These are phyloP conservation scores for Halisarca cf. caerulea DNA, from an alignment of 37 sponge, comb jelly and placozoan species.

Conservation along the genomic window DNA sequence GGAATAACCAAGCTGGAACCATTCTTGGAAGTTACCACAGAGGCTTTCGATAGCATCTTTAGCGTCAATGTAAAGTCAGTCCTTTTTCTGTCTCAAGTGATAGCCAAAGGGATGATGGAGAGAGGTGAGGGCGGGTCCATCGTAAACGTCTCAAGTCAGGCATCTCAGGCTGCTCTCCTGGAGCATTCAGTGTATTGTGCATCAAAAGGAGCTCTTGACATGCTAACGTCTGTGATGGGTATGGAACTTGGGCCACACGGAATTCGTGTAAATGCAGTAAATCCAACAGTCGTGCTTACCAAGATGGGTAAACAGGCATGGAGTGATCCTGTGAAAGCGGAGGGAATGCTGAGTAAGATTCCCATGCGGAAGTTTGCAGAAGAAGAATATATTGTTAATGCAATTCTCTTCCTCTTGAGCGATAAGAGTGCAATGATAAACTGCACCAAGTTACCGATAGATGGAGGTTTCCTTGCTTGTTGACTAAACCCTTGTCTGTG, in stretches of 20 bases:
- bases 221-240: slow-evolving; percentile 91
- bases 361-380: slow-evolving; percentile 78
- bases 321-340: slow-evolving; percentile 88
- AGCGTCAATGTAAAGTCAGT: slow-evolving; percentile 85
- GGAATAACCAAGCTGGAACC: slow-evolving; percentile 69
- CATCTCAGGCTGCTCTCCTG: slow-evolving; percentile 69
- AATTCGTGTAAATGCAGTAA: slow-evolving; percentile 94
- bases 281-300: slow-evolving; percentile 96
- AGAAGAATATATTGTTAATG: slow-evolving; percentile 83
- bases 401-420: slow-evolving; percentile 91
- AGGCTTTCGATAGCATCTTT: slow-evolving; percentile 82
- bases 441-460: slow-evolving; percentile 79
- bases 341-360: slow-evolving; percentile 78
- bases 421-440: slow-evolving; percentile 89
- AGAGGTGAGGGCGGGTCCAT: slow-evolving; percentile 85
- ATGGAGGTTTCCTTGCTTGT: slow-evolving; percentile 87
- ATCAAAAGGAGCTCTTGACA: slow-evolving; percentile 92
- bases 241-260: slow-evolving; percentile 85
- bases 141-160: slow-evolving; percentile 91
- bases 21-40: slow-evolving; percentile 85
- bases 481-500: not conserved
- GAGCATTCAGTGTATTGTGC: slow-evolving; percentile 91
- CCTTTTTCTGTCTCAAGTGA: slow-evolving; percentile 88
- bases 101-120: slow-evolving; percentile 90
- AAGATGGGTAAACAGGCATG: slow-evolving; percentile 87